Evolutionary conservation across 2,797 vertebrate genomes (phyloP), one percentile per base, ranked within the genome.

Genomic region (Labroides dimidiatus): DNA sequence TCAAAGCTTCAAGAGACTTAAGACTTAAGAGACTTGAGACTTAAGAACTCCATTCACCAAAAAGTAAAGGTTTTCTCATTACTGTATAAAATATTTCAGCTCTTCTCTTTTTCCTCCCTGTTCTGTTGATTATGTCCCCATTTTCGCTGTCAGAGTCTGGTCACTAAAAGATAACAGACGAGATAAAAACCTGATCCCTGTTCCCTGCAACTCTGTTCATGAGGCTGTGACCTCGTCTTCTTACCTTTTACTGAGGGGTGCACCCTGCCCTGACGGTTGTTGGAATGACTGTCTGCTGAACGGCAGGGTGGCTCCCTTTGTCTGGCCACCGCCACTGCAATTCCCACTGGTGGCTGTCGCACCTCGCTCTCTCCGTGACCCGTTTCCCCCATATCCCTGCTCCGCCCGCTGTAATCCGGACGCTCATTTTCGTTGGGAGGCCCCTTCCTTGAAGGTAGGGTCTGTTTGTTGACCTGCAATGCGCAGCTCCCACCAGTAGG

Each of bases 271-370:
- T 96, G 97, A 13, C 96, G 89, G 77, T 91, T 93, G 2, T 88
- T 86, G 4, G 90, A 44, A 49, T 93, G 93, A 81, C 87, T 53
- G 6, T 95, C 95, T 50, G 90, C 85, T 0, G 95, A 94, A 16
- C 95, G 94, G 69, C 94, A 95, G 11, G 92, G 86, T 0, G 96
- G 95, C 69, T 98, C 96, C 87, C 96, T 96, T 87, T 99, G 97
- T 73, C 97, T 91, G 0, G 97, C 96, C 73, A 98, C 94, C 0
- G 97, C 97, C 76, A 98, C 97, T 0, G 97, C 97, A 2, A 99
- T 99, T 66, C 97, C 97, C 41, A 99, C 96, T 0, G 97, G 97
- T 0, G 97, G 97, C 89, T 99, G 97, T 20, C 97, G 94, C 78
- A 98, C 97, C 88, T 99, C 97, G 0, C 93, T 94, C 45, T 97